Conservation (phyloP, 2,888 invertebrate genomes). For the Villa cingulata region DNA sequence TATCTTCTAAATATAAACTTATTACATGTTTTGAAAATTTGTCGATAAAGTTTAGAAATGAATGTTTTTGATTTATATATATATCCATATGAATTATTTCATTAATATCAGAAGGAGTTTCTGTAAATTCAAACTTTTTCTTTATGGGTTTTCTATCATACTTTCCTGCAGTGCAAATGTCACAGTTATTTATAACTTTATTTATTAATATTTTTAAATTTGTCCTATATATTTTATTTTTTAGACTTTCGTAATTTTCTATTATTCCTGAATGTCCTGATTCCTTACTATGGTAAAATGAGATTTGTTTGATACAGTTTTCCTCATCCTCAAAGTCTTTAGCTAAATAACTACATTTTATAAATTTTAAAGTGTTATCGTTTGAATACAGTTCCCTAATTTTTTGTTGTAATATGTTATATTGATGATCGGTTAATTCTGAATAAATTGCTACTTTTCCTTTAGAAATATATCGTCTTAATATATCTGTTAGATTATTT, state of each 20-base stretch:
- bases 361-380: no score
- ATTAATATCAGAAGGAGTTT: conserved; percentile 1
- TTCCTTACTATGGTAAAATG: not conserved
- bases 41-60: conserved; percentile 6
- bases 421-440: not conserved
- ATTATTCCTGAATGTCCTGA: not conserved
- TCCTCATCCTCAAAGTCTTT: not conserved
- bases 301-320: not conserved
- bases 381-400: no score
- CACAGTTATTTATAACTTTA: conserved; percentile 1
- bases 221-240: not conserved
- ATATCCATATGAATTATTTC: conserved; percentile 5
- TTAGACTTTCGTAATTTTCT: not conserved
- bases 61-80: conserved; percentile 2
- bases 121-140: no score
- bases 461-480: not conserved
- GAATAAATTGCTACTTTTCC: not conserved
- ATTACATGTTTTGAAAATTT: conserved; percentile 6
- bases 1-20: no score
- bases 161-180: conserved; percentile 1
- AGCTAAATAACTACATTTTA: no score
- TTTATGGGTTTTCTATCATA: conserved; percentile 6
- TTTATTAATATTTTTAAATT: not conserved
- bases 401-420: no score
- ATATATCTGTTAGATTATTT: not conserved